phyloP scores from a whole-genome alignment of 2,888 invertebrate genomes.

The Ectemnius continuus region DNA sequence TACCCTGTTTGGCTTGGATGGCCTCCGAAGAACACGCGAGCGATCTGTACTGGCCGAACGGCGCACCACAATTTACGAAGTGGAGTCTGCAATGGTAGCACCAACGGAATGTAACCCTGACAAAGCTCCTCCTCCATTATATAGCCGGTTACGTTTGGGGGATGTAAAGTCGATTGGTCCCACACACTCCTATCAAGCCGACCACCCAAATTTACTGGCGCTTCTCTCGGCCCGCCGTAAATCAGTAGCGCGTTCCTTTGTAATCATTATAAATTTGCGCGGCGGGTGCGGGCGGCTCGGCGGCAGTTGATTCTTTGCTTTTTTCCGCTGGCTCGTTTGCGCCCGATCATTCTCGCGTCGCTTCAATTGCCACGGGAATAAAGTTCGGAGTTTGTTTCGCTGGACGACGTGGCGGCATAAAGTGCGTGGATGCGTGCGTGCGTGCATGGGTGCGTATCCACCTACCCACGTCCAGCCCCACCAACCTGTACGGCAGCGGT shows the following conservation, averaged over 20 bases:
- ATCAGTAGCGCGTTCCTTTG: constrained; percentile 27
- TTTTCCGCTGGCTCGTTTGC: constrained; percentile 41
- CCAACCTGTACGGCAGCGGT: constrained; percentile 30
- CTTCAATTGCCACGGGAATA: constrained; percentile 49
- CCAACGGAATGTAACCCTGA: not conserved
- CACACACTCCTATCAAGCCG: no score
- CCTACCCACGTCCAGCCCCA: constrained; percentile 27
- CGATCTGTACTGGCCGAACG: constrained; percentile 1
- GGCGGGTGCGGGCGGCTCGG: constrained; percentile 41
- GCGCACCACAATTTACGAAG: constrained; percentile 56
- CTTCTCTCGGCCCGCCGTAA: no score
- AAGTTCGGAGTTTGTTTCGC: constrained; percentile 30
- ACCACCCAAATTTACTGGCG: no score
- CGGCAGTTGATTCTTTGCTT: constrained; percentile 33
- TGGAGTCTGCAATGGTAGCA: constrained; percentile 18
- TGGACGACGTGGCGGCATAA: constrained; percentile 39
- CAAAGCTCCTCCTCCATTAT: not conserved
- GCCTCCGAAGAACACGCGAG: constrained; percentile 22
- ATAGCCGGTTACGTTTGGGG: no score
- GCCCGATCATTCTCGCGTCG: constrained; percentile 50
- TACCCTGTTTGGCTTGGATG: constrained; percentile 63
- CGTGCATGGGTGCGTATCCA: constrained; percentile 34
- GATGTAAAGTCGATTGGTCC: no score
- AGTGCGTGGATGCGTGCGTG: constrained; percentile 28
- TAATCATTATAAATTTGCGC: constrained; percentile 45